These are phyloP conservation scores for Thaleichthys pacificus DNA, from an alignment of 2,797 vertebrate genomes.

Conservation along the genomic window DNA sequence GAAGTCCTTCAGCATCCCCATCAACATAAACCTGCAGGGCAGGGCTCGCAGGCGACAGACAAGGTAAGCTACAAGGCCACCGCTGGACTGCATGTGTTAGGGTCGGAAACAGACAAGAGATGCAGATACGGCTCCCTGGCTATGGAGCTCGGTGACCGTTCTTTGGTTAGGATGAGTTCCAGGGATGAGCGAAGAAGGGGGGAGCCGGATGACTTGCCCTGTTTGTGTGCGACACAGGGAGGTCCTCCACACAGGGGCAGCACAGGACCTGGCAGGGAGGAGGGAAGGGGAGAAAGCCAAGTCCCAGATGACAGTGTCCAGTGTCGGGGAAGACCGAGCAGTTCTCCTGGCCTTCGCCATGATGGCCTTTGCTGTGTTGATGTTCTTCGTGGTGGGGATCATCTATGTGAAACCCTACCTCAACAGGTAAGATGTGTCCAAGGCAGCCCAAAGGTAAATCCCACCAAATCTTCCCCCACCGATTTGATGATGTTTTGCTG, in stretches of 20 bases:
- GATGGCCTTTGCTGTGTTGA: constrained; percentile 83
- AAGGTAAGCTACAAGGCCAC: constrained; percentile 64
- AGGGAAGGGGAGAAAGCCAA: constrained; percentile 47
- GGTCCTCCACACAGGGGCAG: constrained; percentile 34
- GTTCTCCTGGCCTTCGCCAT: constrained; percentile 78
- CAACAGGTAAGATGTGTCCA: constrained; percentile 70
- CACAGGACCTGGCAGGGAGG: constrained; percentile 53
- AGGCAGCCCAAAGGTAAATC: background rate
- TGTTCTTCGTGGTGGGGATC: constrained; percentile 83
- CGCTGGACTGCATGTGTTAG: background rate
- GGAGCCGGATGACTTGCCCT: background rate
- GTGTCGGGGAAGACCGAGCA: constrained; percentile 81
- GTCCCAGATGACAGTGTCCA: constrained; percentile 62
- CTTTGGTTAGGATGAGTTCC: background rate
- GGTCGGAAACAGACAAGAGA: background rate
- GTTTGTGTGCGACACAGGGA: constrained; percentile 58
- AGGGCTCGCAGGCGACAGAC: constrained; percentile 71
- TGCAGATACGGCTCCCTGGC: background rate
- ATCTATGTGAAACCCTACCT: constrained; percentile 76
- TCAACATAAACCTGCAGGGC: constrained; percentile 82
- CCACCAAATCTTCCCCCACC: background rate
- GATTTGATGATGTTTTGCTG: background rate
- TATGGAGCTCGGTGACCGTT: background rate
- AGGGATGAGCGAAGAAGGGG: background rate
- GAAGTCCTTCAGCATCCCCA: constrained; percentile 78